Evolutionary conservation across 23 tunicate species (phyloP), one percentile per base, ranked within the genome.

Genomic region (Clavelina lepadiformis): DNA sequence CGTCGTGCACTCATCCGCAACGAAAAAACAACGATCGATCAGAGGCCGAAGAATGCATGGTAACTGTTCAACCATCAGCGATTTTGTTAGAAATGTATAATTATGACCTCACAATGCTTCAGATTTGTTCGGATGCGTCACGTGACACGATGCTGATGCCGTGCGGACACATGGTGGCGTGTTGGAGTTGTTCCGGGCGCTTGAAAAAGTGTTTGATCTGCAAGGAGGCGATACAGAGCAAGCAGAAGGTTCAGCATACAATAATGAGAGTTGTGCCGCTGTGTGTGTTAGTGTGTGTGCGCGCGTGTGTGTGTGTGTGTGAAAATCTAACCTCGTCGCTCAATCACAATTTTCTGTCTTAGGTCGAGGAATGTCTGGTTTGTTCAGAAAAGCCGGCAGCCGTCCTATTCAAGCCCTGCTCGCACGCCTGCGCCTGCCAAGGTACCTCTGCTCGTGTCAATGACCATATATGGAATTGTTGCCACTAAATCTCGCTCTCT

Each of bases 11-110:
- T 30, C 0, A 68, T 13, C 20, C 73, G 28, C 22, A 29, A 70
- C 65, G 24, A 31, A 38, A 73, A 37, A 82, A 82, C 71, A 82
- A 67, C 45, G 27, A 53, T 18, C 38, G 28, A 31, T 23, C 32
- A 13, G 95, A 78, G 19, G 28, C 41, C n/a, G 80, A 86, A 4
- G 95, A 86, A 47, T 86, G 95, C 69, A 86, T 86, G 95, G 95
- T 84, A 31, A 38, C 50, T 58, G 2, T 46, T 19, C 23, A 15
- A 41, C 15, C 11, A 41, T 41, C 13, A 41, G 49, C 49, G 15
- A 8, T 41, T 41, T 41, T 11, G 11, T 15, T 11, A 41, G 49
- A 11, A 41, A 8, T 41, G 49, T 41, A 11, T 15, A 8, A 8
- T 15, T 8, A 15, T 41, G 49, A 8, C 15, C 13, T 15, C 49